Evolutionary conservation across 2,888 invertebrate species (phyloP), one percentile per base, ranked within the genome.

Genomic region (Agrochola macilenta): DNA sequence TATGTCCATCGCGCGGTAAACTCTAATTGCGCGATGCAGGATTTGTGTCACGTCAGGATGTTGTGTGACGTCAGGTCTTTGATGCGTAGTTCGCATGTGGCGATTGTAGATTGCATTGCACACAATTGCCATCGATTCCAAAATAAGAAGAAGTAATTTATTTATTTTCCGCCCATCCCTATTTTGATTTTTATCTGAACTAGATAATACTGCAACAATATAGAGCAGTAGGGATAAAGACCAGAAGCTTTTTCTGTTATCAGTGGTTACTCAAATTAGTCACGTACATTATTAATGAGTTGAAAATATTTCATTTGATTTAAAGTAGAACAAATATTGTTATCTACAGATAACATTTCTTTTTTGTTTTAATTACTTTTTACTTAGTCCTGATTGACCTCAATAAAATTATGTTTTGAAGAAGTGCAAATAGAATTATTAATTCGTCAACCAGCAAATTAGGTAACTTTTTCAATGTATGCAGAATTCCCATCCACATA

Each of bases 291-390:
- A 69, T 8, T 61, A 71, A 71, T 64, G 49, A 65, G 26, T 20
- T 12, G 4, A 49, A 57, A 49, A n/a, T 64, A 49, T 35, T 49
- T 57, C 0, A 58, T 63, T 54, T 14, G 12, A 69, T 69, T 23
- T 64, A 7, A 64, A 60, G 46, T 81, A 60, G 76, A 17, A 69
- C 81, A 64, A 61, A 54, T 43, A 7, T 39, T 58, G 23, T 49
- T 64, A 81, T 81, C 81, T 52, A 23, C 3, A n/a, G 68, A 81
- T 72, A 76, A 64, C 14, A 52, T 52, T 52, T 78, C 3, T 46
- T 9, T 71, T 68, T 72, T 63, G 76, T 68, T 71, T 76, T 68
- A 14, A 58, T 81, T 63, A 30, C 17, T 46, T 75, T 49, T 35
- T 26, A 26, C 20, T 30, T n/a, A 57, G 57, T n/a, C 2, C 43